A percentile compares a stretch with the other conserved stretches of the same genome.
Evolutionary conservation across 2,888 invertebrate species (phyloP).

Genomic region (Lordiphosa andalusiaca): DNA sequence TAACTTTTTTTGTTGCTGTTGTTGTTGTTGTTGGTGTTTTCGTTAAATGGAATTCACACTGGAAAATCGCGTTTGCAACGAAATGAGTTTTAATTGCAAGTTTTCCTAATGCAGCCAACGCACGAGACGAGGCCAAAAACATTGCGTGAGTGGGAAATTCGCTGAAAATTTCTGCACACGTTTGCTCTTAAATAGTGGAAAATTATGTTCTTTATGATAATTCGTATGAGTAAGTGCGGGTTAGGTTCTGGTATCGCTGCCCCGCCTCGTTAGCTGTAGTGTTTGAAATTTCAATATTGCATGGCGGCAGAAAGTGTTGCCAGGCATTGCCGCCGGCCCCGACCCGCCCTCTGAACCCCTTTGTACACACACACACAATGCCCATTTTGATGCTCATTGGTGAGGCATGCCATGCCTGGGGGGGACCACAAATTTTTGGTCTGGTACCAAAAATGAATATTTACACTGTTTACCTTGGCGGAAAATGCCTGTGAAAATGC

Average conservation of each 20-base stretch:
- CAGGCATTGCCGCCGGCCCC: conserved; percentile 2
- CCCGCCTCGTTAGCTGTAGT: conserved; percentile 33
- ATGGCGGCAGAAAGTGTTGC: conserved; percentile 22
- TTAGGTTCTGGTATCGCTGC: background rate
- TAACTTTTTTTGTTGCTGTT: conserved; percentile 23
- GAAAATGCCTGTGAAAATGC: conserved; percentile 16
- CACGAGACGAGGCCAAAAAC: conserved; percentile 37
- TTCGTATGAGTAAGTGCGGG: conserved; percentile 37
- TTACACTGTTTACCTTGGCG: conserved; percentile 38
- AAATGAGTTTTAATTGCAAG: conserved; percentile 76
- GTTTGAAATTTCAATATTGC: conserved; percentile 45
- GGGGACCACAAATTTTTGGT: conserved; percentile 33
- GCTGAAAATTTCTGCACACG: conserved; percentile 51
- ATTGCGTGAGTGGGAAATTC: conserved; percentile 35
- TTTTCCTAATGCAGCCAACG: conserved; percentile 67
- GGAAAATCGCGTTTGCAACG: conserved; percentile 69
- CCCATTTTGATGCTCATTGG: conserved; percentile 9
- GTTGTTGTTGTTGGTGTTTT: conserved; percentile 26
- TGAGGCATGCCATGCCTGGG: conserved; percentile 1
- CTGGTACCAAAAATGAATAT: conserved; percentile 33
- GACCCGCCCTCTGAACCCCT: background rate
- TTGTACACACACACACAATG: background rate
- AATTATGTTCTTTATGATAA: conserved; percentile 73
- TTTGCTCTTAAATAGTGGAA: conserved; percentile 54
- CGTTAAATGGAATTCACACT: conserved; percentile 66